A percentile compares a stretch with the other conserved stretches of the same genome.
Evolutionary conservation across 2,113 vertebrate species (phyloP).

Genomic region (Colaptes auratus): DNA sequence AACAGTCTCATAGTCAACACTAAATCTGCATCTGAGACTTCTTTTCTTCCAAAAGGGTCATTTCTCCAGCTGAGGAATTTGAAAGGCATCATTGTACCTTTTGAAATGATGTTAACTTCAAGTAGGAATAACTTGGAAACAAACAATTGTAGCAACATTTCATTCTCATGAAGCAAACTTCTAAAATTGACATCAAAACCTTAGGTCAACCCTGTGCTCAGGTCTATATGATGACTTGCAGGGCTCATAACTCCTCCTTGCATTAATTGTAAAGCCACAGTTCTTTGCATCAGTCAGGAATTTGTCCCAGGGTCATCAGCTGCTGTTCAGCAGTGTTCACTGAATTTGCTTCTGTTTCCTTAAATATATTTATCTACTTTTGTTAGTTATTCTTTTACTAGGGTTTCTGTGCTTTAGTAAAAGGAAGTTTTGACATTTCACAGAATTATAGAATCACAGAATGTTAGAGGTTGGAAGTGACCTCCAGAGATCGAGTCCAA

Average conservation of each 20-base stretch:
- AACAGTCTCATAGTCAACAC: not conserved
- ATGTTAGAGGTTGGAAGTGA: too few relatives aligned
- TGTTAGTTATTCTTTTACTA: not conserved
- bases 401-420: not conserved
- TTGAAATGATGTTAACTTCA: not conserved
- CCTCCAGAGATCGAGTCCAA: too few relatives aligned
- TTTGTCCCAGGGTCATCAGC: not conserved
- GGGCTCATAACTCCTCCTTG: not conserved
- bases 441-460: too few relatives aligned
- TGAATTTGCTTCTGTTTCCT: not conserved
- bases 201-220: accelerated
- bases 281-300: not conserved
- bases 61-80: not conserved
- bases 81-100: not conserved
- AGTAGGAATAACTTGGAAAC: not conserved
- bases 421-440: not conserved
- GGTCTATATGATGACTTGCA: not conserved
- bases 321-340: not conserved
- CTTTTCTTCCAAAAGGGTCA: not conserved
- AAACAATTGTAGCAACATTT: not conserved
- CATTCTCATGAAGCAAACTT: not conserved
- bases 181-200: not conserved
- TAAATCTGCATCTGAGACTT: not conserved
- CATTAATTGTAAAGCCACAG: not conserved
- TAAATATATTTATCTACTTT: not conserved